phyloP scores from a whole-genome alignment of 2,888 invertebrate genomes.

The Watsonalla binaria region DNA sequence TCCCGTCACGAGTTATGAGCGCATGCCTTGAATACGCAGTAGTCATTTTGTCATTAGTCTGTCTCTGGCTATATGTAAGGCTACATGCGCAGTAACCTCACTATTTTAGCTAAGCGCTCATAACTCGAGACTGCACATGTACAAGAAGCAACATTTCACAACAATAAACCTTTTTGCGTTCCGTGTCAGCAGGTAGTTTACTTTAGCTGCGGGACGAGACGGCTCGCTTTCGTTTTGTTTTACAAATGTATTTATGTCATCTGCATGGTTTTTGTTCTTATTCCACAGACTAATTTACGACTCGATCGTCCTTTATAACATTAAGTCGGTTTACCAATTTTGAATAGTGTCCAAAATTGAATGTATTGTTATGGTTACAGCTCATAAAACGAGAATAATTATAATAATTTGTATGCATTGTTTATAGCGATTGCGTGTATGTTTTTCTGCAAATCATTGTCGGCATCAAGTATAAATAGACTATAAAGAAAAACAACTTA shows the following conservation, averaged over 20 bases:
- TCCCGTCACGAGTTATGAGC: too few relatives aligned
- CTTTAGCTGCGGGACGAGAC: neutral
- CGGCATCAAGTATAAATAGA: slow-evolving; percentile 38
- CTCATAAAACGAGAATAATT: slow-evolving; percentile 10
- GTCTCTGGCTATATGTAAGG: too few relatives aligned
- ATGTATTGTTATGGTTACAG: slow-evolving; percentile 2
- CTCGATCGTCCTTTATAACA: neutral
- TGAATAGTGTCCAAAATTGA: too few relatives aligned
- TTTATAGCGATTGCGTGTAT: slow-evolving; percentile 7
- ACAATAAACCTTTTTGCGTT: neutral
- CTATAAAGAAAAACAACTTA: slow-evolving; percentile 35
- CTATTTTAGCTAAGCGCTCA: too few relatives aligned
- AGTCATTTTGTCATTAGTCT: too few relatives aligned
- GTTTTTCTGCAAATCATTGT: slow-evolving; percentile 29
- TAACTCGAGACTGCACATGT: too few relatives aligned
- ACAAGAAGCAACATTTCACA: neutral
- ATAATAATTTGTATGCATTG: neutral
- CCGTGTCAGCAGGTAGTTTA: neutral
- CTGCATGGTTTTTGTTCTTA: neutral
- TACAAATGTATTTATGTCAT: neutral
- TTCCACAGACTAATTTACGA: neutral
- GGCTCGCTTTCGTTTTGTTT: neutral
- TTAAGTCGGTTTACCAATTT: neutral
- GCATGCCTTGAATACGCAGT: too few relatives aligned
- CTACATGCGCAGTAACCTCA: too few relatives aligned